These are phyloP conservation scores for Meloidogyne chitwoodi DNA, from an alignment of 1,140 invertebrate genomes.

Conservation along the genomic window DNA sequence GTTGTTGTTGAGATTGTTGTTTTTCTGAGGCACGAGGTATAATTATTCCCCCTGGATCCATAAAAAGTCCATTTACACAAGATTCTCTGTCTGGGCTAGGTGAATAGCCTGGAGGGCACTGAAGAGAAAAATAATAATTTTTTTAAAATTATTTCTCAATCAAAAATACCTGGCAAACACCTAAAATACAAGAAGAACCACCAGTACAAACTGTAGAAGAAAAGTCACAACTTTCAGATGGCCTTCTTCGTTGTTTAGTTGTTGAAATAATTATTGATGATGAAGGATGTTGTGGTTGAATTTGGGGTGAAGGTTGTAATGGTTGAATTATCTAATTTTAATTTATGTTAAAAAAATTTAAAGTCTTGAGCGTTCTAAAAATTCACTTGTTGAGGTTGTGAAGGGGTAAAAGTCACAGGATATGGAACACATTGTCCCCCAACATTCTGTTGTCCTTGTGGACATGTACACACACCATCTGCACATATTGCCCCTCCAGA, in stretches of 20 bases:
- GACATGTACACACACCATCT: slow-evolving; percentile 46
- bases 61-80: slow-evolving; percentile 38
- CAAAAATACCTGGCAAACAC: slow-evolving; percentile 30
- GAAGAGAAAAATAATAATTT: background rate
- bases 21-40: background rate
- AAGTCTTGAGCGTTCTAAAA: too few relatives aligned
- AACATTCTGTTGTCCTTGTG: slow-evolving; percentile 35
- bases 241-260: slow-evolving; percentile 20
- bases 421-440: slow-evolving; percentile 41
- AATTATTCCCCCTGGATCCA: background rate
- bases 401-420: slow-evolving; percentile 15
- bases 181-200: slow-evolving; percentile 43
- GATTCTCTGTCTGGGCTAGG: slow-evolving; percentile 39
- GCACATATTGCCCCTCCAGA: slow-evolving; percentile 35
- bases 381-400: background rate
- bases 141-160: background rate
- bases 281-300: background rate
- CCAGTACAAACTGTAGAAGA: slow-evolving; percentile 26
- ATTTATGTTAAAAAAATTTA: too few relatives aligned
- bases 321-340: slow-evolving; percentile 2
- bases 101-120: slow-evolving; percentile 43
- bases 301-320: background rate
- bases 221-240: slow-evolving; percentile 40
- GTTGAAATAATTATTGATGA: background rate
- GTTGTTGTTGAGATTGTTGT: background rate